Conservation (phyloP, 2,113 vertebrate genomes). For the Pyxicephalus adspersus region DNA sequence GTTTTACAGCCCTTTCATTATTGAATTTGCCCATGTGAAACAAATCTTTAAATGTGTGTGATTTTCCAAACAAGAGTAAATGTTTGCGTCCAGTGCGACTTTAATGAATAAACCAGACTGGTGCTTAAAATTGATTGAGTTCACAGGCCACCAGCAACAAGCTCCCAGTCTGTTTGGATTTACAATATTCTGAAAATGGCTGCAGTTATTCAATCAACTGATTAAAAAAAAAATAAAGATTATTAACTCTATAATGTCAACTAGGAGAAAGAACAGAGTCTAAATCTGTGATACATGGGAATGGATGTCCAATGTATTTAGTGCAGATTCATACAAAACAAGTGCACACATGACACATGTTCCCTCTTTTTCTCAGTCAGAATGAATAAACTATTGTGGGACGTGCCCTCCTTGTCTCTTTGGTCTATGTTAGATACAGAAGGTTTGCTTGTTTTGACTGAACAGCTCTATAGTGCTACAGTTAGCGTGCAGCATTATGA, state of each 20-base stretch:
- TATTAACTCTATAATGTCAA: not conserved
- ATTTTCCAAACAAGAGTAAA: conserved; percentile 33
- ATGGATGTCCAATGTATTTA: too few relatives aligned
- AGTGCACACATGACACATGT: too few relatives aligned
- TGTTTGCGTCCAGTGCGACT: conserved; percentile 29
- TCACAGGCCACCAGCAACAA: conserved; percentile 2
- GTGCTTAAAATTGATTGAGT: conserved; percentile 31
- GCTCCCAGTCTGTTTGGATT: not conserved
- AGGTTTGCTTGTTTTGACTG: too few relatives aligned
- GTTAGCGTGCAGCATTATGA: too few relatives aligned
- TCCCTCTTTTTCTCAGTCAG: too few relatives aligned
- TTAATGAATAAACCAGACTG: conserved; percentile 25
- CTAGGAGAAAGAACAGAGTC: too few relatives aligned
- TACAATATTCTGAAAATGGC: conserved; percentile 6
- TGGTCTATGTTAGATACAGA: too few relatives aligned
- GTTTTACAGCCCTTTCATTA: conserved; percentile 32
- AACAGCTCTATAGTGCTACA: too few relatives aligned
- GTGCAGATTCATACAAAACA: too few relatives aligned
- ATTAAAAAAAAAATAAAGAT: not conserved
- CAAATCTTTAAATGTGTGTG: conserved; percentile 19
- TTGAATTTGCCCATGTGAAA: conserved; percentile 40
- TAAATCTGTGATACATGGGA: too few relatives aligned
- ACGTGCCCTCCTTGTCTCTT: too few relatives aligned
- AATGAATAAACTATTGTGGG: too few relatives aligned
- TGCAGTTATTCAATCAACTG: conserved; percentile 16